These are phyloP conservation scores for Dendrocincla tyrannina DNA, from an alignment of 2,797 vertebrate species.

Conservation along the genomic window DNA sequence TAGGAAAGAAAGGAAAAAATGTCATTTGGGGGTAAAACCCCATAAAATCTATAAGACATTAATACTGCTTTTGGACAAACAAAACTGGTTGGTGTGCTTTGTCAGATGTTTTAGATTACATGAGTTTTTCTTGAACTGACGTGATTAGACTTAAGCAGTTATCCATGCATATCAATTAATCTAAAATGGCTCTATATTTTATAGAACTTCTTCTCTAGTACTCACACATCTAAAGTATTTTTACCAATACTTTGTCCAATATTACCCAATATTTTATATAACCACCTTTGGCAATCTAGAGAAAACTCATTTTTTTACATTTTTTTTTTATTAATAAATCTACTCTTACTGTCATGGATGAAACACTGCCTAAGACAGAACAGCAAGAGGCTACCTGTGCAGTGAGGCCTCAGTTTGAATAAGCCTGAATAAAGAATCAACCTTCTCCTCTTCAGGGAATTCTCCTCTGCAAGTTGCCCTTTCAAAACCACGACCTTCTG, in stretches of 20 bases:
- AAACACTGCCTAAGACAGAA: background rate
- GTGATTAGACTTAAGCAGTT: background rate
- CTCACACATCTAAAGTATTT: background rate
- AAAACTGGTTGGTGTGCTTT: background rate
- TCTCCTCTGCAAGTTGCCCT: background rate
- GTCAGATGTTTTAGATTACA: background rate
- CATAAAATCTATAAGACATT: background rate
- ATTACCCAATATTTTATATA: background rate
- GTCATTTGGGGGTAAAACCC: background rate
- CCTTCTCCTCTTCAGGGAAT: background rate
- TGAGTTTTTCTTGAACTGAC: background rate
- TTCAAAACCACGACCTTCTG: background rate
- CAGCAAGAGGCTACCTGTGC: background rate
- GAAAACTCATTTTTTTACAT: background rate
- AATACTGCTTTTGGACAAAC: fast-evolving
- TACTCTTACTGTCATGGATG: background rate
- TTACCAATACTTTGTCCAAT: background rate
- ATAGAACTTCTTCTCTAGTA: background rate
- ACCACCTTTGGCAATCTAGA: background rate
- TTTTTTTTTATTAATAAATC: background rate
- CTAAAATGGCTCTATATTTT: background rate
- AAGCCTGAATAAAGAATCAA: background rate
- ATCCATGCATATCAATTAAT: background rate
- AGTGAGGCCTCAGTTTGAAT: background rate
- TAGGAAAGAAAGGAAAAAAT: background rate